Evolutionary conservation across 1,140 invertebrate genomes (phyloP).

Genomic region (Rhagoletis pomonella): DNA sequence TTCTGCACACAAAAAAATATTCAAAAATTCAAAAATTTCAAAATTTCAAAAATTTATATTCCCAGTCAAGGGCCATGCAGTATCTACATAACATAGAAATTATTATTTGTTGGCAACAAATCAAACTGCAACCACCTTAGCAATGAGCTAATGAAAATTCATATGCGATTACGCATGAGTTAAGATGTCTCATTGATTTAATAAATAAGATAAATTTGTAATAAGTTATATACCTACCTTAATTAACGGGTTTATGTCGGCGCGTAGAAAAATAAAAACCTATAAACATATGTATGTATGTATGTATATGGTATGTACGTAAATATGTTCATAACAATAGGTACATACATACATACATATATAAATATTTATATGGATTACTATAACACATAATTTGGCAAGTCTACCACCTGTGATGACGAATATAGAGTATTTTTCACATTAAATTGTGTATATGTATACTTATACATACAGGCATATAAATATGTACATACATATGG

Average conservation of each 20-base stretch:
- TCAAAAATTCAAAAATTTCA: not conserved
- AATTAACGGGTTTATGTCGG: too few relatives aligned
- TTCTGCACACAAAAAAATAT: not conserved
- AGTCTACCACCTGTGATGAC: constrained; percentile 10
- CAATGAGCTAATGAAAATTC: not conserved
- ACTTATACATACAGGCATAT: not conserved
- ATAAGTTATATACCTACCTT: too few relatives aligned
- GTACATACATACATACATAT: too few relatives aligned
- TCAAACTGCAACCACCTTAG: not conserved
- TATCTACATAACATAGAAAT: not conserved
- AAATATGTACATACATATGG: not conserved
- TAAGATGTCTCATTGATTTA: not conserved
- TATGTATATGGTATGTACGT: too few relatives aligned
- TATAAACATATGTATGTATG: too few relatives aligned
- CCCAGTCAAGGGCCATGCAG: not conserved
- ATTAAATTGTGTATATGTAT: not conserved
- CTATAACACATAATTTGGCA: not conserved
- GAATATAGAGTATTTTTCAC: not conserved
- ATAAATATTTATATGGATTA: too few relatives aligned
- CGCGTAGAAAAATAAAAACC: too few relatives aligned
- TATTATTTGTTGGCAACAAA: constrained; percentile 15
- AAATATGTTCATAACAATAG: too few relatives aligned
- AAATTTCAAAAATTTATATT: not conserved
- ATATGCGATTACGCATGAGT: constrained; percentile 1
- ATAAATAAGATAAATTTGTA: not conserved